A percentile compares a stretch with the other conserved stretches of the same genome.
Conservation (phyloP, 1,140 invertebrate species). For the Drosophila lacertosa region DNA sequence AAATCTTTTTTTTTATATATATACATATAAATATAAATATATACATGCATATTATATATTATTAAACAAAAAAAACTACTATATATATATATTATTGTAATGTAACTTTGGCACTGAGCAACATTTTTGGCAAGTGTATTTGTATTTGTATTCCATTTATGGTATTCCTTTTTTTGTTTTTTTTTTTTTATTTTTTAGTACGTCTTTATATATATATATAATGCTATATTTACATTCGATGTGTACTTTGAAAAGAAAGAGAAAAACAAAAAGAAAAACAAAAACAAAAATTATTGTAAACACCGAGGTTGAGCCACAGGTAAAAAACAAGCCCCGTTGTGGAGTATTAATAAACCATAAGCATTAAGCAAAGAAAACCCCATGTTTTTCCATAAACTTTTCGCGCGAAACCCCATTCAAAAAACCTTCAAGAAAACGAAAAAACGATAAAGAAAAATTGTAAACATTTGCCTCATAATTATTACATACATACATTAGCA, state of each 20-base stretch:
- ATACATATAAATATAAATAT: slow-evolving; percentile 46
- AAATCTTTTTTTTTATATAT: slow-evolving; percentile 55
- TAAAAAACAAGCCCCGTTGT: slow-evolving; percentile 38
- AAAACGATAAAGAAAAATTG: slow-evolving; percentile 46
- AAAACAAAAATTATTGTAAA: slow-evolving; percentile 45
- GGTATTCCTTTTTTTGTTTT: slow-evolving; percentile 12
- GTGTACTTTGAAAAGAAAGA: slow-evolving; percentile 39
- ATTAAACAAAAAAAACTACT: slow-evolving; percentile 7
- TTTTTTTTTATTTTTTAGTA: slow-evolving; percentile 42
- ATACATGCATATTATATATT: slow-evolving; percentile 27
- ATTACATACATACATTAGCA: slow-evolving; percentile 58
- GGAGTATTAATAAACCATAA: slow-evolving; percentile 52
- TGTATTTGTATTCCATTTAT: slow-evolving; percentile 56
- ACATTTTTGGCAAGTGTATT: slow-evolving; percentile 27
- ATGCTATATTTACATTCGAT: slow-evolving; percentile 38
- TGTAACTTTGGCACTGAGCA: slow-evolving; percentile 42
- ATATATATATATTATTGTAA: slow-evolving; percentile 29
- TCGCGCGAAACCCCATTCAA: neutral
- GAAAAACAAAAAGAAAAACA: neutral
- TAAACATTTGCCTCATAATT: slow-evolving; percentile 73
- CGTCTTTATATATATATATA: slow-evolving; percentile 39
- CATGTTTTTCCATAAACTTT: slow-evolving; percentile 25
- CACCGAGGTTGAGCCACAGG: slow-evolving; percentile 61
- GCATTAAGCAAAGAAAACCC: slow-evolving; percentile 40
- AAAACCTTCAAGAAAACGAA: slow-evolving; percentile 1